Evolutionary conservation across 1,140 invertebrate genomes (phyloP).

Genomic region (Mylabris phalerata): DNA sequence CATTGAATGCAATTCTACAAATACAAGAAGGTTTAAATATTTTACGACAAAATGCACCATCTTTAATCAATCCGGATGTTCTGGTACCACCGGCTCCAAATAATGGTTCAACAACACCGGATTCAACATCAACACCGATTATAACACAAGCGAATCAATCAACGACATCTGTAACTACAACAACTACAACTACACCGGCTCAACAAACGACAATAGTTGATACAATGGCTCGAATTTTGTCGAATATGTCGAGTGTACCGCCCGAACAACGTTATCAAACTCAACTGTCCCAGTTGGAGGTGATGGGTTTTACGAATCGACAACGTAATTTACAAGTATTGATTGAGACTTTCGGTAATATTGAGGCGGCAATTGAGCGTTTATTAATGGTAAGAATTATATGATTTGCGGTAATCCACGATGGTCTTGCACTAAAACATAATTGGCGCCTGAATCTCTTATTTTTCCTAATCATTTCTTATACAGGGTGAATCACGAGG

Average conservation of each 20-base stretch:
- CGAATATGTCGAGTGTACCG: slow-evolving; percentile 55
- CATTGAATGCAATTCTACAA: slow-evolving; percentile 85
- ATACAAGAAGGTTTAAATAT: slow-evolving; percentile 91
- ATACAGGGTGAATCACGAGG: too few relatives aligned
- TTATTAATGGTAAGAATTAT: slow-evolving; percentile 47
- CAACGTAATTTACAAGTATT: slow-evolving; percentile 96
- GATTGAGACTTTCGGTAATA: slow-evolving; percentile 91
- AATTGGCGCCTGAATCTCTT: too few relatives aligned
- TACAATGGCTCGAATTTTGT: slow-evolving; percentile 78
- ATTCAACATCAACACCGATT: slow-evolving; percentile 19
- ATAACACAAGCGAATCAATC: background rate
- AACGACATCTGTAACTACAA: slow-evolving; percentile 37
- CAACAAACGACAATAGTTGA: slow-evolving; percentile 23
- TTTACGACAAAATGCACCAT: slow-evolving; percentile 76
- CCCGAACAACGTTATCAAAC: slow-evolving; percentile 94
- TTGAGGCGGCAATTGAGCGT: slow-evolving; percentile 92
- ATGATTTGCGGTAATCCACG: too few relatives aligned
- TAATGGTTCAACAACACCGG: slow-evolving; percentile 40
- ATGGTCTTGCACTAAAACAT: too few relatives aligned
- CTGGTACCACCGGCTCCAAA: slow-evolving; percentile 16
- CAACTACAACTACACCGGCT: slow-evolving; percentile 26
- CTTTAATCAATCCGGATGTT: slow-evolving; percentile 42
- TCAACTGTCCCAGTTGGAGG: slow-evolving; percentile 88
- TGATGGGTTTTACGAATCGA: slow-evolving; percentile 96
- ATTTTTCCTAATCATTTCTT: too few relatives aligned